Evolutionary conservation across 2,797 vertebrate species (phyloP).

Genomic region (Bryconaethiops microstoma): DNA sequence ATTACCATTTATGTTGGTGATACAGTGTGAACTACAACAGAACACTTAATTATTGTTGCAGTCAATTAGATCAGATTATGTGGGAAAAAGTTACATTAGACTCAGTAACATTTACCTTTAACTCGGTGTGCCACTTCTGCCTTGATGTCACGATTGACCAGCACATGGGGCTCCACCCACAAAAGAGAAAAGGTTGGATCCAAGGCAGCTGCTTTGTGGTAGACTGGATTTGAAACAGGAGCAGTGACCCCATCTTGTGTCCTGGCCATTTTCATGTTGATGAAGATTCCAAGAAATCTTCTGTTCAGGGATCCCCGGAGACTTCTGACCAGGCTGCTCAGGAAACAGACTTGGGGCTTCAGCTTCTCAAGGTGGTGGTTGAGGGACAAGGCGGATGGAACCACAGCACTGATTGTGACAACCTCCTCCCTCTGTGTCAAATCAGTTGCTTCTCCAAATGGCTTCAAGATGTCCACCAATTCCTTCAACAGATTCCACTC

Average conservation of each 20-base stretch:
- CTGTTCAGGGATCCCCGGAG: conserved; percentile 52
- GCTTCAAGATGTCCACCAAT: conserved; percentile 50
- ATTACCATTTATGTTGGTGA: conserved; percentile 15
- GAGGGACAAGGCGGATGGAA: conserved; percentile 50
- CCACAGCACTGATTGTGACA: conserved; percentile 52
- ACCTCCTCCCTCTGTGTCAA: conserved; percentile 53
- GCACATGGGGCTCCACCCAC: conserved; percentile 38
- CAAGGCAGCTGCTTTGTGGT: conserved; percentile 59
- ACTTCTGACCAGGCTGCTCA: conserved; percentile 48
- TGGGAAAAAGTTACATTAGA: conserved; percentile 23
- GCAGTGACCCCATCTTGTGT: conserved; percentile 41
- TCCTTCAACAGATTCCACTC: conserved; percentile 58
- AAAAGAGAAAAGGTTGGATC: conserved; percentile 54
- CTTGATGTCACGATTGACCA: conserved; percentile 34
- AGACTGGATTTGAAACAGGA: conserved; percentile 55
- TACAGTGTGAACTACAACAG: no score
- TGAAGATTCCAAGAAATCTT: conserved; percentile 60
- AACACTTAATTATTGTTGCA: no score
- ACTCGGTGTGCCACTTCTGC: conserved; percentile 25
- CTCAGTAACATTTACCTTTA: conserved; percentile 41
- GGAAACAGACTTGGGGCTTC: conserved; percentile 49
- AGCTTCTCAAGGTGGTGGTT: conserved; percentile 55
- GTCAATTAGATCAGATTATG: no score
- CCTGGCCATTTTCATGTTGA: conserved; percentile 52
- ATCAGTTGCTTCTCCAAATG: conserved; percentile 56